Base-by-base conservation (phyloP, 1,140 invertebrate genomes). In the Cyphomyrmex costatus region DNA sequence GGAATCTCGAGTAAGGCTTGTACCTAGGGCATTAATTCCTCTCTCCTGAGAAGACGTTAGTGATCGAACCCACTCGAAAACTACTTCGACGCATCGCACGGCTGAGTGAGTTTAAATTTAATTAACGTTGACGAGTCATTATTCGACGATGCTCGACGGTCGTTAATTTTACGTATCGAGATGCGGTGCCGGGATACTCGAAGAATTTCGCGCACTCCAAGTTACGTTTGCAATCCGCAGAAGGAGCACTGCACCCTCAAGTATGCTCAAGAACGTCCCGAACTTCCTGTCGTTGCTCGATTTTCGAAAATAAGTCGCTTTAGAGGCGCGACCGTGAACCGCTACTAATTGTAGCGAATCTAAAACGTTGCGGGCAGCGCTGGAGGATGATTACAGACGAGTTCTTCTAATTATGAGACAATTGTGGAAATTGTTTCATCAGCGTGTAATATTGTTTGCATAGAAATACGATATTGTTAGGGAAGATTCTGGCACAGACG, bases 141-240 rank as follows among this genome's bases (percentile, higher is more conserved):
- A 63, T 78, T 79, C 74, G 82, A 85, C 46, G 27, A 19, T 2
- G 65, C 79, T 76, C 85, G 46, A 66, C 86, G 60, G 3, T 87
- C 82, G 86, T 84, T 87, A 85, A 85, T 85, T 19, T 71, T 27
- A 79, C 73, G 83, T 85, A 85, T 85, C 74, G 83, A 70, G 51
- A 70, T 49, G 76, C 65, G 78, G 42, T 58, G 77, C 14, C 74
- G 56, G 56, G 53, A 74, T 83, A 74, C 68, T 74, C 36, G 42
- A 83, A 60, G 36, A 83, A 74, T 83, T 68, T 73, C 19, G 49
- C 65, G 78, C 19, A 42, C 33, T 82, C 66, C n/a, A 74, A 83
- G 53, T 46, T 53, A 30, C 27, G 24, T 19, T 10, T 24, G 51
- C 33, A 42, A 42, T 58, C 24, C 46, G 53, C 46, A 33, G n/a